Conservation (phyloP, 1,140 invertebrate genomes). For the Drosophila tristis region DNA sequence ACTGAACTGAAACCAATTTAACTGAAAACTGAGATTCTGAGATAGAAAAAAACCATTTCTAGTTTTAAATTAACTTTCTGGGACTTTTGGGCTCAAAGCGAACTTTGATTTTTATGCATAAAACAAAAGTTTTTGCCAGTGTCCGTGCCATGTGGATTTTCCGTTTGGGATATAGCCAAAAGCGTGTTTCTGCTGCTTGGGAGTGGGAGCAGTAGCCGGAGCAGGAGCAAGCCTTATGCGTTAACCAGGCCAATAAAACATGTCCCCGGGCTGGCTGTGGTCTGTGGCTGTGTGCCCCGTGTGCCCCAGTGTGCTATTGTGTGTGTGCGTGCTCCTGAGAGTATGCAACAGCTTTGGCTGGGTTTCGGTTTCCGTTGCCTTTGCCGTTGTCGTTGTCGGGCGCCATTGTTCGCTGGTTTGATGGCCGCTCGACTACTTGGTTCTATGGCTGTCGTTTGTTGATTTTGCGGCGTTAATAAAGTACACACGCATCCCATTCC, state of each 20-base stretch:
- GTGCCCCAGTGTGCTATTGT: not conserved
- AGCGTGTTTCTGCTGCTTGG: slow-evolving; percentile 13
- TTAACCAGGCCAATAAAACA: slow-evolving; percentile 71
- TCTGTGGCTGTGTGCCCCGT: slow-evolving; percentile 5
- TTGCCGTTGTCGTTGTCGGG: slow-evolving; percentile 28
- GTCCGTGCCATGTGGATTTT: slow-evolving; percentile 5
- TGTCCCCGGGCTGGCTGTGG: slow-evolving; percentile 41
- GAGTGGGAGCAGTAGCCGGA: slow-evolving; percentile 5
- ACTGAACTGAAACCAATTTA: no score
- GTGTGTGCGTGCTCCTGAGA: slow-evolving; percentile 9
- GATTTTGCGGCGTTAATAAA: slow-evolving; percentile 65
- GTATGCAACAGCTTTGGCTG: slow-evolving; percentile 53
- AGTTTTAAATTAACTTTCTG: no score
- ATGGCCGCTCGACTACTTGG: slow-evolving; percentile 17
- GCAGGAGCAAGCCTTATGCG: slow-evolving; percentile 21
- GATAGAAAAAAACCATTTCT: no score
- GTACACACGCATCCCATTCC: slow-evolving; percentile 36
- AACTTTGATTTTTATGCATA: no score
- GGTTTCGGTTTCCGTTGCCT: slow-evolving; percentile 26
- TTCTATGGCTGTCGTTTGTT: slow-evolving; percentile 28
- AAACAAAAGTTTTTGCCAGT: slow-evolving; percentile 14
- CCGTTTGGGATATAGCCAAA: not conserved
- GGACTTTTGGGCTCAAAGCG: no score
- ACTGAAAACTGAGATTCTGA: no score
- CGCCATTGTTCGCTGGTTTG: slow-evolving; percentile 10